Base-by-base conservation (phyloP, 2,797 vertebrate species). In the Xiphophorus birchmanni region DNA sequence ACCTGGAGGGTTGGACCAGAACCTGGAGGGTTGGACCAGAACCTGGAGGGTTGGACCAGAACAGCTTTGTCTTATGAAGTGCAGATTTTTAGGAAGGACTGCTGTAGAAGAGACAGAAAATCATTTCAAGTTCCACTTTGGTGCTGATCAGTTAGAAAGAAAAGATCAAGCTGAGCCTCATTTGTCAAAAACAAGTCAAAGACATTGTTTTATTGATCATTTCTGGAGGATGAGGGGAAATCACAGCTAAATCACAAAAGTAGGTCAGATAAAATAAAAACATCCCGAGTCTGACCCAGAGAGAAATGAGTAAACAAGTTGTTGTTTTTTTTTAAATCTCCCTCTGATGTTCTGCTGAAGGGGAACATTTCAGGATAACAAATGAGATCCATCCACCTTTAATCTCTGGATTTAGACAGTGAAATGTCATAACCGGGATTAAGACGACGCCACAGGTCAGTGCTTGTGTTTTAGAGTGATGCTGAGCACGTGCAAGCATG, bases 371-470 rank as follows among this genome's bases (percentile, higher is more conserved):
- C 32, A 67, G 63, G 18, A 47, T 32, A 54, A 40, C n/a, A 26
- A 65, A 77, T 42, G 32, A 26, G 44, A 47, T 82, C 83, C 54
- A 67, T 80, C 26, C 74, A 60, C 26, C 9, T 82, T 83, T 87
- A 84, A 85, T 87, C 89, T 82, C 54, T 74, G 76, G 81, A 60
- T 84, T 89, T 78, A 73, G 76, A 86, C 29, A 84, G 69, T 48
- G 29, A 81, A 88, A 86, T 11, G 73, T 75, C 32, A 80, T 71
- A 75, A 82, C 48, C 23, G 35, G 74, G 86, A 88, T 88, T 87
- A 87, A 18, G 26, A 42, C 18, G 80, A 85, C 54, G 48, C 58
- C 56, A 71, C 73, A 88, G 56, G 81, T 80, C 63, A 10, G 56
- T 42, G 81, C 80, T 84, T 4, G 3, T 71, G 58, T 50, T 82